phyloP scores from a whole-genome alignment of 2,797 vertebrate species.

The Nothura maculosa region DNA sequence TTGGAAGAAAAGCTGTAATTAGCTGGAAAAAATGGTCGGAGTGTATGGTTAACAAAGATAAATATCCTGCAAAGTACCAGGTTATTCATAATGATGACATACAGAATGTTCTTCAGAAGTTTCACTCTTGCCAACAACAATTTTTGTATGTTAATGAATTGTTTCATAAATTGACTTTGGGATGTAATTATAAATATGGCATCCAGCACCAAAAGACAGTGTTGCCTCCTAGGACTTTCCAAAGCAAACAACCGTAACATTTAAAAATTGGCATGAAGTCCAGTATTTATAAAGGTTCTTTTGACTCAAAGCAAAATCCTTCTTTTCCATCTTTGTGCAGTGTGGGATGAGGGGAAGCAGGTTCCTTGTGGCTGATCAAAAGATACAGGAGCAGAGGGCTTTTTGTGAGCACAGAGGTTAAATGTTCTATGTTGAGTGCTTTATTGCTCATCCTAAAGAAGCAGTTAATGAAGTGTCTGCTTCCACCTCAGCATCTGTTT shows the following conservation, averaged over 20 bases:
- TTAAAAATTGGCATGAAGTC: slow-evolving; percentile 26
- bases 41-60: neutral
- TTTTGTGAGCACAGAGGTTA: neutral
- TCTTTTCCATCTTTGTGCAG: neutral
- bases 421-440: neutral
- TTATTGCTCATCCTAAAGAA: slow-evolving; percentile 18
- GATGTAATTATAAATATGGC: slow-evolving; percentile 42
- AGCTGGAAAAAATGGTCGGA: neutral
- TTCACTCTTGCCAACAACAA: neutral
- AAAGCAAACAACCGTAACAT: slow-evolving; percentile 5
- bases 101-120: neutral
- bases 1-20: neutral
- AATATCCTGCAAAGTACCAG: neutral
- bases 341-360: neutral
- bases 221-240: slow-evolving; percentile 33
- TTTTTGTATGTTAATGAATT: slow-evolving; percentile 8
- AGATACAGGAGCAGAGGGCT: neutral
- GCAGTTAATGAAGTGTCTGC: neutral
- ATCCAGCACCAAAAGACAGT: slow-evolving; percentile 10
- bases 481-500: slow-evolving; percentile 15
- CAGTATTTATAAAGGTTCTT: neutral
- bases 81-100: neutral
- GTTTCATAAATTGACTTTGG: neutral
- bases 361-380: neutral
- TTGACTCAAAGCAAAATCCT: slow-evolving; percentile 40